Evolutionary conservation across 2,888 invertebrate species (phyloP).

Genomic region (Oscheius sp.): DNA sequence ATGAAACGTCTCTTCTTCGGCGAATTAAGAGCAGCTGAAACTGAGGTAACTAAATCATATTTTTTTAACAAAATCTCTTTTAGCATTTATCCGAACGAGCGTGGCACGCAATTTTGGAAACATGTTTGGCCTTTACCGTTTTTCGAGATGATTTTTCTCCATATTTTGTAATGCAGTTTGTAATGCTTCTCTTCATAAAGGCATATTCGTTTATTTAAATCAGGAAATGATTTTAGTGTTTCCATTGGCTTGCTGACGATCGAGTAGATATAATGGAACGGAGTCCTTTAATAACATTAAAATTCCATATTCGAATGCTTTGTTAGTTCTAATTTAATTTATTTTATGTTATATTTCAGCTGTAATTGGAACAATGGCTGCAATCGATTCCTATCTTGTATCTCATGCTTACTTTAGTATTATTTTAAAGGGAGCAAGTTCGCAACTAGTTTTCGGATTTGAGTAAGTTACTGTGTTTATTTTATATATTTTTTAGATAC

Average conservation of each 20-base stretch:
- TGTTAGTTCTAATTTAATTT: slow-evolving; percentile 73
- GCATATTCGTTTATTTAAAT: background rate
- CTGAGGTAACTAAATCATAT: slow-evolving; percentile 49
- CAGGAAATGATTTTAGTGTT: slow-evolving; percentile 78
- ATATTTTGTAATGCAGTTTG: slow-evolving; percentile 95
- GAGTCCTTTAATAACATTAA: slow-evolving; percentile 91
- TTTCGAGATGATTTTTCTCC: slow-evolving; percentile 83
- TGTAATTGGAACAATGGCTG: slow-evolving; percentile 82
- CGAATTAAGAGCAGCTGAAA: slow-evolving; percentile 64
- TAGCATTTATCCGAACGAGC: slow-evolving; percentile 95
- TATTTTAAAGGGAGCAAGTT: slow-evolving; percentile 89
- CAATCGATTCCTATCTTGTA: slow-evolving; percentile 87
- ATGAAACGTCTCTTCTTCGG: slow-evolving; percentile 66
- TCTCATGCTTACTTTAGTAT: slow-evolving; percentile 93
- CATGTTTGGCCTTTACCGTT: slow-evolving; percentile 90
- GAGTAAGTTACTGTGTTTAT: slow-evolving; percentile 75
- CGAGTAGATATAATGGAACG: slow-evolving; percentile 99
- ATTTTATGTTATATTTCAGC: slow-evolving; percentile 70
- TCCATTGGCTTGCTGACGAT: slow-evolving; percentile 99
- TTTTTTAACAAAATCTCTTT: slow-evolving; percentile 69
- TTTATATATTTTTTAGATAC: slow-evolving; percentile 75
- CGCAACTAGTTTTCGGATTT: slow-evolving; percentile 98
- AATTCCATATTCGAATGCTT: slow-evolving; percentile 91
- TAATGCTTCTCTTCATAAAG: slow-evolving; percentile 86
- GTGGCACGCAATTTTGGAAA: slow-evolving; percentile 99